Conservation (phyloP, 1,140 invertebrate genomes). For the Drosophila pruinosa region DNA sequence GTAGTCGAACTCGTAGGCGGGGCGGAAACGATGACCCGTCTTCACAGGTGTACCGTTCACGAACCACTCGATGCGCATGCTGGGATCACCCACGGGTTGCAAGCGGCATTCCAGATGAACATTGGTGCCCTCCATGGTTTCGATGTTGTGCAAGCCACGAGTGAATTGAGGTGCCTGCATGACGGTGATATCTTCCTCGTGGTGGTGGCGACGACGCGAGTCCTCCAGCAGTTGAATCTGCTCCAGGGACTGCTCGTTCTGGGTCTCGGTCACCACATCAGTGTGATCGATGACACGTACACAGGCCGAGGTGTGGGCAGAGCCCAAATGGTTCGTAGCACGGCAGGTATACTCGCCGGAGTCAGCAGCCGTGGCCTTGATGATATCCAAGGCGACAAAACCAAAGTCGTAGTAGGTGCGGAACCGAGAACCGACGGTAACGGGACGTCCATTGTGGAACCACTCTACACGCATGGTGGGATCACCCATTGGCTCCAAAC, state of each 20-base stretch:
- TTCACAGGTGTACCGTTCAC: slow-evolving; percentile 95
- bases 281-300: slow-evolving; percentile 92
- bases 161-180: slow-evolving; percentile 94
- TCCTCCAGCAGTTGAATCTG: slow-evolving; percentile 98
- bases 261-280: slow-evolving; percentile 95
- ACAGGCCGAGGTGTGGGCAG: slow-evolving; percentile 94
- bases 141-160: slow-evolving; percentile 93
- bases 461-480: slow-evolving; percentile 98
- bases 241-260: slow-evolving; percentile 97
- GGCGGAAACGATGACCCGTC: slow-evolving; percentile 96
- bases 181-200: slow-evolving; percentile 90
- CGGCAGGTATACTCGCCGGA: slow-evolving; percentile 96
- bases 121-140: slow-evolving; percentile 95
- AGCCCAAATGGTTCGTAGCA: slow-evolving; percentile 96
- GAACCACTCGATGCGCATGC: slow-evolving; percentile 98
- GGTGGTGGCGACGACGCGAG: slow-evolving; percentile 87
- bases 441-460: slow-evolving; percentile 95
- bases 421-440: slow-evolving; percentile 95
- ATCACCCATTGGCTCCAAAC: slow-evolving; percentile 96
- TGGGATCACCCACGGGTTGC: slow-evolving; percentile 96
- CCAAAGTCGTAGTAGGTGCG: slow-evolving; percentile 98
- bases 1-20: slow-evolving; percentile 98
- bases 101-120: slow-evolving; percentile 96
- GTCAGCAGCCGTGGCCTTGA: slow-evolving; percentile 93
- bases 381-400: slow-evolving; percentile 95